phyloP scores from a whole-genome alignment of 2,797 vertebrate genomes.

The Periophthalmus magnuspinnatus region DNA sequence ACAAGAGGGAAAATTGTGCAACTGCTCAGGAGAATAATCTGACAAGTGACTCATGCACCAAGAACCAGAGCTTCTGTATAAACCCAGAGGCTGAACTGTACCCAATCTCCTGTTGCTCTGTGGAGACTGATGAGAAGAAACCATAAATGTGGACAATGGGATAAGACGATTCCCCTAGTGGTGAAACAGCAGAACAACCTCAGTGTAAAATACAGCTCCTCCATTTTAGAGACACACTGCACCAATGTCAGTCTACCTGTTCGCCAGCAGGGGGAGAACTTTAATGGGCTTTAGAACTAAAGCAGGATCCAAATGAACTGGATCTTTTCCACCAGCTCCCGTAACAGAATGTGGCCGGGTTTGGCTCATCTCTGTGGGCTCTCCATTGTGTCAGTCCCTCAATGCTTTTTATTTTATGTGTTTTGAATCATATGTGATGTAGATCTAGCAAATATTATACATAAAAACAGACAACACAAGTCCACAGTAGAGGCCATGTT shows the following conservation, averaged over 20 bases:
- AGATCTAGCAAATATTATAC: no score
- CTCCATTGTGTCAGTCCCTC: not conserved
- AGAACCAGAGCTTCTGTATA: no score
- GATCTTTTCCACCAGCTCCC: not conserved
- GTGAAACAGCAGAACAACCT: slow-evolving; percentile 76
- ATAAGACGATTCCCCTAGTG: slow-evolving; percentile 84
- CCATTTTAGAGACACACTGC: slow-evolving; percentile 86
- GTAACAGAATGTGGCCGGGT: not conserved
- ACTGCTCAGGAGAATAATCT: no score
- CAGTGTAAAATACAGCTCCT: slow-evolving; percentile 75
- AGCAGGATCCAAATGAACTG: not conserved
- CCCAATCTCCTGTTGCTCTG: not conserved
- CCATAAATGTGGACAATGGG: slow-evolving; percentile 23
- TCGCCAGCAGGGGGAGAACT: not conserved
- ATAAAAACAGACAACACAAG: no score
- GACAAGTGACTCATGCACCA: no score
- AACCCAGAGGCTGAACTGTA: no score
- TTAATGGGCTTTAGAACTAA: not conserved
- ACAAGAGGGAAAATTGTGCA: no score
- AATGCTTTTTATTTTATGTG: no score
- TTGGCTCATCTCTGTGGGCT: not conserved
- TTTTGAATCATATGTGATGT: no score
- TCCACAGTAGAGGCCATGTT: no score
- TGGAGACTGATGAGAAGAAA: not conserved
- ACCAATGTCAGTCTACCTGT: not conserved